These are phyloP conservation scores for Pseudonaja textilis DNA, from an alignment of 2,113 vertebrate species.

Conservation along the genomic window DNA sequence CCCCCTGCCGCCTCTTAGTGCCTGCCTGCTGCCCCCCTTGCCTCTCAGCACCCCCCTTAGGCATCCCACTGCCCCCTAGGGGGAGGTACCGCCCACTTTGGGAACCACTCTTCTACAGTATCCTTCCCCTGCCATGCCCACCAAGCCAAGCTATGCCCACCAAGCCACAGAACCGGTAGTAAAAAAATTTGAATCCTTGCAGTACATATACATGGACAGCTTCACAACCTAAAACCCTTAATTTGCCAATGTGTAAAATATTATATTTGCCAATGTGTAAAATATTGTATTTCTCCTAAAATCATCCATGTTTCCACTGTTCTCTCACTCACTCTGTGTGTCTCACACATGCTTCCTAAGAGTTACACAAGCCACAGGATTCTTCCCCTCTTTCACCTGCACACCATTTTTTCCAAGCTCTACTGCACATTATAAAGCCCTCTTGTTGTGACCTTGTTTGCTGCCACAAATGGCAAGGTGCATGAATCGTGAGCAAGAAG, in stretches of 20 bases:
- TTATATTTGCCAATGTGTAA: background rate
- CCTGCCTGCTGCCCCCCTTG: no score
- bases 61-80: no score
- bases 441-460: background rate
- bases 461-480: accelerated
- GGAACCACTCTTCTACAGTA: no score
- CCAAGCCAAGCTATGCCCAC: no score
- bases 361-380: background rate
- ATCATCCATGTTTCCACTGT: background rate
- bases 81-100: no score
- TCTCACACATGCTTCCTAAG: background rate
- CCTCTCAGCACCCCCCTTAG: no score
- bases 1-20: no score
- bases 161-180: no score
- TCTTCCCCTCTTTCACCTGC: accelerated
- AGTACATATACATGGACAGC: background rate
- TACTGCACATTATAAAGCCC: background rate
- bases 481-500: background rate
- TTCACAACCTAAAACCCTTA: background rate
- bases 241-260: background rate
- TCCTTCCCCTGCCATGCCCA: no score
- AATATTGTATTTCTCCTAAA: background rate
- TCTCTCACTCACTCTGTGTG: background rate
- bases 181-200: no score
- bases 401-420: background rate